phyloP scores from a whole-genome alignment of 2,888 invertebrate species.

The Cephus pygmeus region DNA sequence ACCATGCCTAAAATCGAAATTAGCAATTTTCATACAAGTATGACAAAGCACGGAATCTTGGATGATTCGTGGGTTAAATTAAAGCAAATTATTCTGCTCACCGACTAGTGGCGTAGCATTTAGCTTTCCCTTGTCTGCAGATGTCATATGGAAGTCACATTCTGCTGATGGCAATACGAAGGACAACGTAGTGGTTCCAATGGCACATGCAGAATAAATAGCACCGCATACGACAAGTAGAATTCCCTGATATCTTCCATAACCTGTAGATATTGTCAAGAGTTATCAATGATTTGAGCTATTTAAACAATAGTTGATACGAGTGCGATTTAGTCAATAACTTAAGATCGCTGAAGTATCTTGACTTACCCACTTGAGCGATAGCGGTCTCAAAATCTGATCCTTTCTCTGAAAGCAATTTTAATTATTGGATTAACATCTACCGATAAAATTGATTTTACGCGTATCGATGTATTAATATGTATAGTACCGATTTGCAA shows the following conservation, averaged over 20 bases:
- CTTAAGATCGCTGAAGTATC: slow-evolving; percentile 7
- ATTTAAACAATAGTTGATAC: background rate
- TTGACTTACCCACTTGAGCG: slow-evolving; percentile 70
- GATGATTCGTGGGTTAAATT: background rate
- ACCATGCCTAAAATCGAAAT: slow-evolving; percentile 70
- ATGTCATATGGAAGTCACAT: slow-evolving; percentile 84
- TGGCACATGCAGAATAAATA: background rate
- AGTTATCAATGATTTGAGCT: background rate
- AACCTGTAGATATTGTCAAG: background rate
- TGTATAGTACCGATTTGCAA: background rate
- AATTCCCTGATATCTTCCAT: background rate
- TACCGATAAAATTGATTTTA: background rate
- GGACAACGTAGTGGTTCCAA: background rate
- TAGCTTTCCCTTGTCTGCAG: slow-evolving; percentile 81
- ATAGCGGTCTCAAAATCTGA: slow-evolving; percentile 73
- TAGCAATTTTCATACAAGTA: background rate
- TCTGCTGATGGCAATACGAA: slow-evolving; percentile 86
- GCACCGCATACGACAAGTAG: background rate
- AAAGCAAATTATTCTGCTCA: slow-evolving; percentile 56
- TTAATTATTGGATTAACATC: background rate
- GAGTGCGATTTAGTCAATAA: background rate
- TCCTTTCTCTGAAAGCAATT: slow-evolving; percentile 16
- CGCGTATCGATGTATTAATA: background rate
- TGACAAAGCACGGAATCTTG: background rate
- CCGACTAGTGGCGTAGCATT: slow-evolving; percentile 83